phyloP scores from a whole-genome alignment of 2,797 vertebrate genomes.

The Perodicticus potto region DNA sequence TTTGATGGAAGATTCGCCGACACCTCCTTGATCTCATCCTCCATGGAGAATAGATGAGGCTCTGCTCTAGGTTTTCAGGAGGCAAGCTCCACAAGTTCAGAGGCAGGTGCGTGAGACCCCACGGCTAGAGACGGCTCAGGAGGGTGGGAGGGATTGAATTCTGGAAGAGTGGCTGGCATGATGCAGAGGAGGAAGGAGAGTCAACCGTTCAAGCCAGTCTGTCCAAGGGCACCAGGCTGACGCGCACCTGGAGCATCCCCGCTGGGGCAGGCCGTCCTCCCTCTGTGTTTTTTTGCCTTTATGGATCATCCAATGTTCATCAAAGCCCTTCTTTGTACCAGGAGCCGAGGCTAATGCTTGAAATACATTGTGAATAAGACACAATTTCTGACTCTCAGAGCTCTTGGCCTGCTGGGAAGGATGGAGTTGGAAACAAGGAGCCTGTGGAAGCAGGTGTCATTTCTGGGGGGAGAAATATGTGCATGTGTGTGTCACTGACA shows the following conservation, averaged over 20 bases:
- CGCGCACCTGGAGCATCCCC: rapidly evolving
- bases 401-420: background rate
- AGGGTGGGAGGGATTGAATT: background rate
- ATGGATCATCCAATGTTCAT: background rate
- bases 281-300: background rate
- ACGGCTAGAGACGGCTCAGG: background rate
- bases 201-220: background rate
- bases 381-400: background rate
- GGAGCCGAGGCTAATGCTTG: background rate
- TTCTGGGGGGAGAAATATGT: background rate
- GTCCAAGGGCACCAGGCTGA: background rate
- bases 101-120: background rate
- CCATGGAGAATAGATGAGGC: background rate
- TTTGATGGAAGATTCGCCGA: background rate
- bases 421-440: background rate
- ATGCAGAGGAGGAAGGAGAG: background rate
- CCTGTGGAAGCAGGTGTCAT: background rate
- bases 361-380: background rate
- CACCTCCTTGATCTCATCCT: rapidly evolving
- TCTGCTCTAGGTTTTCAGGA: background rate
- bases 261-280: too few species aligned
- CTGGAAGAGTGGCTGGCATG: rapidly evolving
- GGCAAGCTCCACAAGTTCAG: background rate
- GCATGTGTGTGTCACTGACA: background rate
- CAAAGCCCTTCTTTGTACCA: background rate